Evolutionary conservation across 1,140 invertebrate genomes (phyloP), one percentile per base, ranked within the genome.

Genomic region (Anastatus disparis): DNA sequence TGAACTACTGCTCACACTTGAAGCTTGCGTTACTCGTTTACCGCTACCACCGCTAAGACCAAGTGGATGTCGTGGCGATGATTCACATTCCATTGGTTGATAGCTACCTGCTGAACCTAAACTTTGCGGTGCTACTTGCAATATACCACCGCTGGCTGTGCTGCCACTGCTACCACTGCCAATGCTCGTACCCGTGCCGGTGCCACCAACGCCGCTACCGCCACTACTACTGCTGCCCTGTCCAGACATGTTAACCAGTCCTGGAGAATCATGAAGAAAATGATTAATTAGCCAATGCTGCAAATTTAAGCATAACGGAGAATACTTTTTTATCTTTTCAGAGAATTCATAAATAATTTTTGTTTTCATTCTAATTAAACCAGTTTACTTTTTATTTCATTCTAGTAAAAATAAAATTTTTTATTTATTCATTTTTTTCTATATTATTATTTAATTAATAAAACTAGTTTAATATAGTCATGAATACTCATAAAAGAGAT

Each of bases 41-140:
- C 76, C n/a, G n/a, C n/a, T n/a, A n/a, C n/a, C 65, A 6, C 77
- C 73, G 46, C 70, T n/a, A 9, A 50, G 22, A 2, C 46, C 76
- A 62, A 81, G 74, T 58, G 75, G 72, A 58, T 85, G 83, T 69
- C 82, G 79, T 27, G 82, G 86, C 71, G 87, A 87, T 12, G 86
- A 84, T 65, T 87, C 87, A 73, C 86, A 87, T 31, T 87, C 86
- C 86, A 87, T 88, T 31, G 87, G 83, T 62, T 86, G 84, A 74
- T 87, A 86, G 71, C 79, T 82, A 74, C 80, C 78, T 66, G 79
- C 76, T 74, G 59, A 46, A 20, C 17, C 48, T 0, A 80, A 76
- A 76, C 76, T 84, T 71, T 77, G 78, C 70, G 53, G 3, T 24
- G 55, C 53, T 13, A 31, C 26, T 13, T 20, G 81, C 74, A 78